These are phyloP conservation scores for Drosophila bunnanda DNA, from an alignment of 2,888 invertebrate genomes.

Conservation along the genomic window DNA sequence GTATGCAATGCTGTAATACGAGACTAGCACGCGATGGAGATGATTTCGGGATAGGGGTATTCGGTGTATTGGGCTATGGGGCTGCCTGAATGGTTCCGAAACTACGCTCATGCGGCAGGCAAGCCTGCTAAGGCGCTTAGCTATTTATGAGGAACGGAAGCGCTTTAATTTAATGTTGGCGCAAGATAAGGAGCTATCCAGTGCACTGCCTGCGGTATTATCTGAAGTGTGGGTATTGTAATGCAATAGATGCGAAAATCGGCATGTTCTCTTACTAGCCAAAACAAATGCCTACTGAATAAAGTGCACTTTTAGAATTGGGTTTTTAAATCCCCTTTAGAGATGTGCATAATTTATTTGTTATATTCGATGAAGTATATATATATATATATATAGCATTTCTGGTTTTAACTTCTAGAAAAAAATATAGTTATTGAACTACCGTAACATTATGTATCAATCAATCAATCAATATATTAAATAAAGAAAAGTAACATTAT, in stretches of 20 bases:
- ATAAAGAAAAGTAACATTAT: no score
- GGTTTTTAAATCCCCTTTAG: not conserved
- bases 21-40: slow-evolving; percentile 65
- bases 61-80: slow-evolving; percentile 3
- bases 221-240: not conserved
- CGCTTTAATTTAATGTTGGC: slow-evolving; percentile 20
- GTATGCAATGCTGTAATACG: slow-evolving; percentile 57
- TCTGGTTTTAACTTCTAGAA: no score
- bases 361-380: no score
- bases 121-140: not conserved
- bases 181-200: slow-evolving; percentile 10
- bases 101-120: slow-evolving; percentile 1
- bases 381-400: no score
- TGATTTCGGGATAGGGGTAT: slow-evolving; percentile 13
- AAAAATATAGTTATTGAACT: no score
- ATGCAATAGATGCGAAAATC: not conserved
- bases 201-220: not conserved
- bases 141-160: slow-evolving; percentile 19
- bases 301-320: no score
- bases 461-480: no score
- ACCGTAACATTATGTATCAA: no score
- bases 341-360: no score
- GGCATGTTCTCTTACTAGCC: not conserved
- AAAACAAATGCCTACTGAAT: not conserved
- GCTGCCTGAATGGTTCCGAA: slow-evolving; percentile 6